A percentile compares a stretch with the other conserved stretches of the same genome.
These are phyloP conservation scores for Globodera ellingtonae DNA, from an alignment of 1,140 invertebrate species.

Conservation along the genomic window DNA sequence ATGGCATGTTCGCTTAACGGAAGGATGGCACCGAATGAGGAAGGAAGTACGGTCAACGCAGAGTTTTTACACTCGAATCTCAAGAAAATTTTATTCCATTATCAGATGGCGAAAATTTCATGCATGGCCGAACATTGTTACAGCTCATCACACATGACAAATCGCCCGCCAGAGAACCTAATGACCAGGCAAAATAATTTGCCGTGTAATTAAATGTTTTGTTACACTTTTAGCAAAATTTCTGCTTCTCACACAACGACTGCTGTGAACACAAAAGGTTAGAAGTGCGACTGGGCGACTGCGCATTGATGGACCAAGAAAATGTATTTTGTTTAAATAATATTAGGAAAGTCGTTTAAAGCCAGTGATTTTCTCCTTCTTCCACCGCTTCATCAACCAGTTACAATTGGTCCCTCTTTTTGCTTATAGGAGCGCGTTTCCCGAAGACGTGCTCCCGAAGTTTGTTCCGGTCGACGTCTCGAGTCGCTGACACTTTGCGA, in stretches of 20 bases:
- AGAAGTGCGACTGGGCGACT: conserved; percentile 24
- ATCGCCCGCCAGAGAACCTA: neutral
- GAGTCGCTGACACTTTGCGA: conserved; percentile 18
- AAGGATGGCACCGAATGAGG: conserved; percentile 9
- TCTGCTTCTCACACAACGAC: conserved; percentile 23
- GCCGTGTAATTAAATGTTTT: neutral
- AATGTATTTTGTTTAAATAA: conserved; percentile 5
- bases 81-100: too few species aligned
- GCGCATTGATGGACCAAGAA: conserved; percentile 24
- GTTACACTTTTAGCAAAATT: neutral
- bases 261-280: conserved; percentile 2
- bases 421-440: conserved; percentile 18
- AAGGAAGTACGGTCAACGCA: neutral
- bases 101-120: conserved; percentile 17
- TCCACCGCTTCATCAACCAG: too few species aligned
- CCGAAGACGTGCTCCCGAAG: conserved; percentile 14
- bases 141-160: conserved; percentile 22
- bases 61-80: too few species aligned
- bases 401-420: neutral
- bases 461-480: conserved; percentile 13
- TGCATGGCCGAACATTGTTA: conserved; percentile 16
- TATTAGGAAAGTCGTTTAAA: neutral
- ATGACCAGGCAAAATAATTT: conserved; percentile 6
- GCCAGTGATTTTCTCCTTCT: neutral
- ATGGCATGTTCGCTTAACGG: conserved; percentile 23